Evolutionary conservation across 2,113 vertebrate genomes (phyloP).

Genomic region (Fulmarus glacialis): DNA sequence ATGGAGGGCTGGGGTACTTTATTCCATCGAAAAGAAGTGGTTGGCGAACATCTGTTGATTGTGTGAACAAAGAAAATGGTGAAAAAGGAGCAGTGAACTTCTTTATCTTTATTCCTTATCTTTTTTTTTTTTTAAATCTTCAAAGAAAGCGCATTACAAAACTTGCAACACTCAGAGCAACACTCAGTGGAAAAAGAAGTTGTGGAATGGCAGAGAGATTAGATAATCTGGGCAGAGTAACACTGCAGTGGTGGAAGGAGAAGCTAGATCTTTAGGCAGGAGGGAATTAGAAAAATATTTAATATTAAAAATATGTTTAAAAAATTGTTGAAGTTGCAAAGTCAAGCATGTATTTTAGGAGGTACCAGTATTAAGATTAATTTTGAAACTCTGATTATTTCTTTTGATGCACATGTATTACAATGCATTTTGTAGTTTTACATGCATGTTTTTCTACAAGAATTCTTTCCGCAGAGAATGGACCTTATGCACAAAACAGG

Average conservation of each 20-base stretch:
- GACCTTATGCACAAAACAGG: accelerated
- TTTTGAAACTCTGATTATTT: neutral
- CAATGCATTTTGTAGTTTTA: neutral
- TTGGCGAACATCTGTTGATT: neutral
- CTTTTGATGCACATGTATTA: neutral
- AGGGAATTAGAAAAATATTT: neutral
- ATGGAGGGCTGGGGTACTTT: neutral
- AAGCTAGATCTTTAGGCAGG: neutral
- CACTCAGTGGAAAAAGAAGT: neutral
- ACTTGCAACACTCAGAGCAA: neutral
- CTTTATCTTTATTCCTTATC: neutral
- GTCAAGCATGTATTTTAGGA: neutral
- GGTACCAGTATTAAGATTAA: neutral
- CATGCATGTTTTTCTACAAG: neutral
- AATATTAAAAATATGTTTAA: neutral
- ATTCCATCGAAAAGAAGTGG: neutral
- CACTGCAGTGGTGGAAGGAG: neutral
- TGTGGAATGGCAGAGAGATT: neutral
- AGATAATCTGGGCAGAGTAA: neutral
- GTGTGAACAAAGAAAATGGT: neutral
- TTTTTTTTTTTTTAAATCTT: neutral
- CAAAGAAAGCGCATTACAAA: neutral
- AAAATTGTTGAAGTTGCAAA: neutral
- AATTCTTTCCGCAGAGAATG: neutral
- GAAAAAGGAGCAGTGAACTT: neutral